These are phyloP conservation scores for Phasia obesa DNA, from an alignment of 2,888 invertebrate species.

Conservation along the genomic window DNA sequence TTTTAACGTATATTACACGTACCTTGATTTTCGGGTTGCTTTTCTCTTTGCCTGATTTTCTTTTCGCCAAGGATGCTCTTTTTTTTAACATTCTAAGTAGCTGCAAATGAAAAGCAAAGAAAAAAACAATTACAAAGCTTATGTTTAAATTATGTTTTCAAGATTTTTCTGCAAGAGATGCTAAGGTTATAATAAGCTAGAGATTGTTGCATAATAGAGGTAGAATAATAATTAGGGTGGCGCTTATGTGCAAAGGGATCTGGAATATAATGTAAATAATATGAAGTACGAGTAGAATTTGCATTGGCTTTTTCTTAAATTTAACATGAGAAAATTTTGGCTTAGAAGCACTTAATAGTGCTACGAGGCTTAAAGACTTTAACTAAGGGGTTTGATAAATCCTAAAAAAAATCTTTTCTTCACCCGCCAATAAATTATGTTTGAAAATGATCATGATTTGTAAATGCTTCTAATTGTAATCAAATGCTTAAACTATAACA, in stretches of 20 bases:
- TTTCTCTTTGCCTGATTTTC: not conserved
- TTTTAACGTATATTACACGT: constrained; percentile 54
- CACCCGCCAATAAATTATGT: no score
- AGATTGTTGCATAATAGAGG: not conserved
- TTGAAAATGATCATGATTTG: no score
- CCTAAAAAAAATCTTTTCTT: no score
- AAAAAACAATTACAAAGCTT: constrained; percentile 16
- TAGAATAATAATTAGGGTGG: constrained; percentile 1
- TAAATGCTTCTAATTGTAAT: no score
- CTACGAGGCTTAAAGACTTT: no score
- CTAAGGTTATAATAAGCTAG: constrained; percentile 24
- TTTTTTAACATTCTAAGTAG: not conserved
- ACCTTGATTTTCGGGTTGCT: not conserved
- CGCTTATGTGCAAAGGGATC: not conserved
- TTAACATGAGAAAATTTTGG: no score
- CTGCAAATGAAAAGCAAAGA: not conserved
- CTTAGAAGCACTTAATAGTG: no score
- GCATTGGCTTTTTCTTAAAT: no score
- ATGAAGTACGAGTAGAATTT: no score
- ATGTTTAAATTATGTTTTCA: constrained; percentile 51
- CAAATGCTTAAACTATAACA: no score
- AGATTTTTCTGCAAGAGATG: constrained; percentile 34
- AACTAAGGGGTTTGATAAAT: no score
- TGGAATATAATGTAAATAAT: no score
- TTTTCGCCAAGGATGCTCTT: not conserved